Evolutionary conservation across 92 coral and sea anemone species (phyloP), one percentile per base, ranked within the genome.

Genomic region (Palythoa heliodiscus): DNA sequence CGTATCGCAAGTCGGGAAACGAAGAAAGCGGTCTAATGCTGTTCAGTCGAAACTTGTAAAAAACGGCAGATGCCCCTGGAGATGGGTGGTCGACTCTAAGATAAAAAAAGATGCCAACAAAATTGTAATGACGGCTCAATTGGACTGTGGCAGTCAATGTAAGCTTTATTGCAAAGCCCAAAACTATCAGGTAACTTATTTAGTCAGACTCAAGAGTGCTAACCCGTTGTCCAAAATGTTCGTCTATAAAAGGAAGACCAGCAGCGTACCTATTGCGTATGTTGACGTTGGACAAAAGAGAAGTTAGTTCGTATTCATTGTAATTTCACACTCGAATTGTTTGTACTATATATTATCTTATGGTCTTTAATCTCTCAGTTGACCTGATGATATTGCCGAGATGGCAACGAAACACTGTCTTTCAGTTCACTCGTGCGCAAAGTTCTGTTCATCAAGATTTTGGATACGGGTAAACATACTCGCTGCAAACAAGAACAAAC

Each of bases 21-120:
- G 54, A 48, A 13, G 8, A 50, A 48, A 19, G 2, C 53, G 54
- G 7, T 16, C 5, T 24, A 29, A 5, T 1, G 77, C 11, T 10
- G 2, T 63, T 19, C 69, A 63, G 19, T 48, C 77, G 11, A 43
- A 54, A 8, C 29, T 17, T 47, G 9, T 47, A 8, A n/a, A 47
- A 22, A 74, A 74, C 22, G 60, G 60, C 22, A 9, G 5, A 1
- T 74, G 78, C 47, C 61, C 78, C 8, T 74, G 78, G 78, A 74
- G 39, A 8, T 74, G 78, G 78, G 58, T 74, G 0, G 3, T 11
- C 1, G 78, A 74, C 61, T 22, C 78, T n/a, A 39, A 74, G 6
- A 48, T 74, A 43, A 25, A 11, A 16, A 74, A 24, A 3, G n/a
- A 74, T 17, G 17, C 19, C 78, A 48, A 74, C 19, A 47, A 50